Conservation (phyloP, 2,113 vertebrate genomes). For the Herpetotheres cachinnans region DNA sequence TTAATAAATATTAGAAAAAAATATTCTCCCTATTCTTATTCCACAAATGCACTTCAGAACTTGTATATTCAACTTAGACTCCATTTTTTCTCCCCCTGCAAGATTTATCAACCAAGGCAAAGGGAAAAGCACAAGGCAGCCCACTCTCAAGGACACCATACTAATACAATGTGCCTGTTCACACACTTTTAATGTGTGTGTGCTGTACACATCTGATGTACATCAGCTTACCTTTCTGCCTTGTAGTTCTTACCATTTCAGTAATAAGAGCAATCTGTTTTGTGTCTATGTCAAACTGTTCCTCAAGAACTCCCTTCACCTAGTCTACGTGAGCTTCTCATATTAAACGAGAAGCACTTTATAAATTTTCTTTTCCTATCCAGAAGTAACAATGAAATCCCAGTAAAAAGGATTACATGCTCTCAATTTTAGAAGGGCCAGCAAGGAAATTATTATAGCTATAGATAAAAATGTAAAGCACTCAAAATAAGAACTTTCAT, state of each 20-base stretch:
- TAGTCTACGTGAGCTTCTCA: background rate
- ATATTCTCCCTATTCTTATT: background rate
- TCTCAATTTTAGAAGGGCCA: slow-evolving; percentile 41
- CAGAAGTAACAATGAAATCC: slow-evolving; percentile 28
- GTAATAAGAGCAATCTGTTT: background rate
- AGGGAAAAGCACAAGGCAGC: background rate
- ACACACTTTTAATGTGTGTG: background rate
- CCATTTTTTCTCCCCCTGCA: background rate
- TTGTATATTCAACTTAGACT: background rate
- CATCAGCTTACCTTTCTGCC: background rate
- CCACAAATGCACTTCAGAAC: background rate
- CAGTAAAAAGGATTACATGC: slow-evolving; percentile 49
- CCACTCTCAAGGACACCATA: background rate
- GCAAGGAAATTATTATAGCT: slow-evolving; percentile 38
- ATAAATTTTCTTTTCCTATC: background rate
- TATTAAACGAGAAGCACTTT: background rate
- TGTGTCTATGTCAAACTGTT: background rate
- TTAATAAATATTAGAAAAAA: slow-evolving; percentile 45
- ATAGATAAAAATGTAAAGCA: slow-evolving; percentile 29
- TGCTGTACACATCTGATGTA: background rate
- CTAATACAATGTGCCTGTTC: background rate
- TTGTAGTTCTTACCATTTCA: background rate
- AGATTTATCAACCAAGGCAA: background rate
- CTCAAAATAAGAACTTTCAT: slow-evolving; percentile 35
- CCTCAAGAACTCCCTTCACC: background rate